Conservation (phyloP, 2,888 invertebrate genomes). For the Eupithecia centaureata region DNA sequence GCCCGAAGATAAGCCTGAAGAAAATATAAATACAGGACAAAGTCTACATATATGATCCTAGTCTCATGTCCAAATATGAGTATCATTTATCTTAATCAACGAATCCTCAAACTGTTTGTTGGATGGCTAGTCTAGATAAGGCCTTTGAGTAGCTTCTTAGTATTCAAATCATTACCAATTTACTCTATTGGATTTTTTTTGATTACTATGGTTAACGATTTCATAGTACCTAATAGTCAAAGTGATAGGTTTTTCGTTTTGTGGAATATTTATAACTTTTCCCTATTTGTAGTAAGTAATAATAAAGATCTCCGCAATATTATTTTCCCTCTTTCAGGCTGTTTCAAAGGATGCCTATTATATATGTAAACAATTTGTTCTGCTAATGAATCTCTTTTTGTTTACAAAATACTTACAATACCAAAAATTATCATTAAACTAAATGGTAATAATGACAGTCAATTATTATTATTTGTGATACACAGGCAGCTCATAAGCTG, state of each 20-base stretch:
- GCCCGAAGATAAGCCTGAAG: slow-evolving; percentile 59
- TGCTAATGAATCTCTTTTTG: slow-evolving; percentile 21
- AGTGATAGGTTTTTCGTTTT: neutral
- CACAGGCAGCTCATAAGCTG: no score
- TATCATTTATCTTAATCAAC: neutral
- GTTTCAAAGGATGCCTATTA: neutral
- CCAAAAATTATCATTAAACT: neutral
- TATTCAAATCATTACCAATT: neutral
- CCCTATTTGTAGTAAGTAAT: neutral
- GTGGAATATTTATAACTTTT: neutral
- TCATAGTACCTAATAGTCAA: neutral
- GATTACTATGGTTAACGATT: no score
- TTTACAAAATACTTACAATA: neutral
- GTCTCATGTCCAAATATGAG: neutral
- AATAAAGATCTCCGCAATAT: neutral
- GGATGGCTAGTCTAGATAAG: neutral
- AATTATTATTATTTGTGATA: no score
- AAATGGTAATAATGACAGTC: neutral
- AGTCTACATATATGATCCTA: slow-evolving; percentile 54
- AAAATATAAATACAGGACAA: slow-evolving; percentile 42
- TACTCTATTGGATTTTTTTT: no score
- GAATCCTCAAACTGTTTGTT: neutral
- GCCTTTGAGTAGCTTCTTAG: neutral
- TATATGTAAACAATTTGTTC: neutral
- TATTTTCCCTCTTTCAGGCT: neutral